Percentiles rank a stretch among this genome's conserved stretches.
phyloP scores from a whole-genome alignment of 1,140 invertebrate genomes.

The Drosophila micromelanica region DNA sequence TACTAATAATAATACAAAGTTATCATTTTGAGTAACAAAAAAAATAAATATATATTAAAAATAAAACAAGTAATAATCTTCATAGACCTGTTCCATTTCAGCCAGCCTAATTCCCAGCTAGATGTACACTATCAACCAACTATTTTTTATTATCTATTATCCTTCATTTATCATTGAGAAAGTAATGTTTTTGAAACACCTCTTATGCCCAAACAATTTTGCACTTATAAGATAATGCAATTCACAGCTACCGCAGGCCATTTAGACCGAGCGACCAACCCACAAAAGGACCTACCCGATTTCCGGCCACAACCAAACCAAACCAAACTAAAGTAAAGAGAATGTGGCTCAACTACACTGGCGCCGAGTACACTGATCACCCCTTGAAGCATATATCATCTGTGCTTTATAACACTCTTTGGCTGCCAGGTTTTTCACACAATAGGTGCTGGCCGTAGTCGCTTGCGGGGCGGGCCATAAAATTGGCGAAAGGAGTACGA shows the following conservation, averaged over 20 bases:
- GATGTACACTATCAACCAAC: not conserved
- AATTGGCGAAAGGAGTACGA: conserved; percentile 46
- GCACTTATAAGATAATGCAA: conserved; percentile 6
- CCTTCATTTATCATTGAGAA: conserved; percentile 14
- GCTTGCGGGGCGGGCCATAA: conserved; percentile 43
- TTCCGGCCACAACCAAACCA: not conserved
- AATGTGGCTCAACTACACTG: not conserved
- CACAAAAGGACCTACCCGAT: conserved; percentile 21
- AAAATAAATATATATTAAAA: too few relatives aligned
- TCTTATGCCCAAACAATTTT: not conserved
- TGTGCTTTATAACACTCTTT: conserved; percentile 54
- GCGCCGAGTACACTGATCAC: conserved; percentile 18
- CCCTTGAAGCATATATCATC: conserved; percentile 51
- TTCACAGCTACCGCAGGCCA: conserved; percentile 17
- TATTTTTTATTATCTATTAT: too few relatives aligned
- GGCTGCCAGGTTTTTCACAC: conserved; percentile 26
- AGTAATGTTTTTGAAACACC: not conserved
- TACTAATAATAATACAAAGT: too few relatives aligned
- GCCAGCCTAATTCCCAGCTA: not conserved
- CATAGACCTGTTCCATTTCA: too few relatives aligned
- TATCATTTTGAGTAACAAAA: too few relatives aligned
- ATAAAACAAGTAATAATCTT: too few relatives aligned
- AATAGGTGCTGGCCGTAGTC: conserved; percentile 23
- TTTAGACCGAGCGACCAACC: conserved; percentile 8
- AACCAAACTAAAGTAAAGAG: not conserved